Percentiles rank a stretch among this genome's conserved stretches.
These are phyloP conservation scores for Motacilla alba DNA, from an alignment of 2,113 vertebrate genomes.

Conservation along the genomic window DNA sequence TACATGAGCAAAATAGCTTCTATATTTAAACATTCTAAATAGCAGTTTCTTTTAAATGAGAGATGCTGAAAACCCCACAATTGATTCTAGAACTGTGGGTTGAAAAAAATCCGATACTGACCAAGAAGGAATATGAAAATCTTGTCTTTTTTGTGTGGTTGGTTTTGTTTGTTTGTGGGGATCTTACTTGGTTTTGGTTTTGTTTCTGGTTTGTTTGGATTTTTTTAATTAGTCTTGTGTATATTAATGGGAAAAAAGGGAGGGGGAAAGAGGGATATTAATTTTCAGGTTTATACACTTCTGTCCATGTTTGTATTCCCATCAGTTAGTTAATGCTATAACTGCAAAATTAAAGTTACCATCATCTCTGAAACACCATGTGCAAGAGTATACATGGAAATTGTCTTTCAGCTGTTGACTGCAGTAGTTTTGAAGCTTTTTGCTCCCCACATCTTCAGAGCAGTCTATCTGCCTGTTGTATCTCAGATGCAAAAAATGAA, in stretches of 20 bases:
- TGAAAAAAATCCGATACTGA: neutral
- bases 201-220: too few species aligned
- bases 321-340: neutral
- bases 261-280: neutral
- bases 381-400: neutral
- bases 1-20: neutral
- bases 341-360: neutral
- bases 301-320: neutral
- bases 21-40: neutral
- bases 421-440: slow-evolving; percentile 28
- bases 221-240: neutral
- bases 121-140: neutral
- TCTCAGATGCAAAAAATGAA: slow-evolving; percentile 8
- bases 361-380: neutral
- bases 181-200: neutral
- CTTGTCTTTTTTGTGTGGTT: neutral
- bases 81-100: neutral
- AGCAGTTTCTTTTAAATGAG: slow-evolving; percentile 4
- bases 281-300: neutral
- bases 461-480: neutral
- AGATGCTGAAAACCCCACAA: neutral
- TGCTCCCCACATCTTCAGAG: slow-evolving; percentile 12
- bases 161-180: neutral
- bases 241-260: neutral
- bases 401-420: slow-evolving; percentile 48